phyloP scores from a whole-genome alignment of 2,888 invertebrate genomes.

The Plagodis pulveraria region DNA sequence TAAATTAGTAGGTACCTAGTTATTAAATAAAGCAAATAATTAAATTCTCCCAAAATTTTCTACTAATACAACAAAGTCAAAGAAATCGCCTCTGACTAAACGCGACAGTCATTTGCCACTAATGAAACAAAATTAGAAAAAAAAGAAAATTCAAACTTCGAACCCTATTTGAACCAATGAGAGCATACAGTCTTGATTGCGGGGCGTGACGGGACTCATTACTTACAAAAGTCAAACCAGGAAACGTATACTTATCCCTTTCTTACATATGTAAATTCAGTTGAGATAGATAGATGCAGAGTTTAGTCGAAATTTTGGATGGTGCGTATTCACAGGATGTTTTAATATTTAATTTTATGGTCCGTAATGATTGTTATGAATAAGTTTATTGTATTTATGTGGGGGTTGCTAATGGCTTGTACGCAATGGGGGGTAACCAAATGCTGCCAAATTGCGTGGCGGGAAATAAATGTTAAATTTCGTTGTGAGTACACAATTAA shows the following conservation, averaged over 20 bases:
- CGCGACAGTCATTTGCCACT: constrained; percentile 51
- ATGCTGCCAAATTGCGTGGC: constrained; percentile 27
- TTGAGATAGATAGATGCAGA: constrained; percentile 43
- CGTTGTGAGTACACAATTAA: constrained; percentile 31
- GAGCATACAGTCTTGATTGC: constrained; percentile 66
- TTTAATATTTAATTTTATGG: constrained; percentile 79
- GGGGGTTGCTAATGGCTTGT: constrained; percentile 66
- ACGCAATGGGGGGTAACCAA: constrained; percentile 36
- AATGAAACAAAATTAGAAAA: constrained; percentile 69
- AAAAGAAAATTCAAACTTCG: constrained; percentile 73
- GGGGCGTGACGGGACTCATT: constrained; percentile 78
- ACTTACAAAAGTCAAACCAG: constrained; percentile 57
- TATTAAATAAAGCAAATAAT: constrained; percentile 18
- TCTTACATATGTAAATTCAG: constrained; percentile 41
- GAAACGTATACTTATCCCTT: constrained; percentile 45
- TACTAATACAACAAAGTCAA: constrained; percentile 40
- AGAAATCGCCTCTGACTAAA: constrained; percentile 45
- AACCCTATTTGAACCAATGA: constrained; percentile 75
- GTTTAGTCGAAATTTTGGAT: constrained; percentile 58
- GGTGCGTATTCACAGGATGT: constrained; percentile 64
- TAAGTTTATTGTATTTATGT: constrained; percentile 74
- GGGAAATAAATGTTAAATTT: constrained; percentile 23
- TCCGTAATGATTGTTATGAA: constrained; percentile 76
- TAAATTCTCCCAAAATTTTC: constrained; percentile 36
- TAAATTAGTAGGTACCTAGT: neutral